Percentiles rank a stretch among this genome's conserved stretches.
Conservation (phyloP, 1,140 invertebrate genomes). For the Scaptodrosophila lebanonensis region DNA sequence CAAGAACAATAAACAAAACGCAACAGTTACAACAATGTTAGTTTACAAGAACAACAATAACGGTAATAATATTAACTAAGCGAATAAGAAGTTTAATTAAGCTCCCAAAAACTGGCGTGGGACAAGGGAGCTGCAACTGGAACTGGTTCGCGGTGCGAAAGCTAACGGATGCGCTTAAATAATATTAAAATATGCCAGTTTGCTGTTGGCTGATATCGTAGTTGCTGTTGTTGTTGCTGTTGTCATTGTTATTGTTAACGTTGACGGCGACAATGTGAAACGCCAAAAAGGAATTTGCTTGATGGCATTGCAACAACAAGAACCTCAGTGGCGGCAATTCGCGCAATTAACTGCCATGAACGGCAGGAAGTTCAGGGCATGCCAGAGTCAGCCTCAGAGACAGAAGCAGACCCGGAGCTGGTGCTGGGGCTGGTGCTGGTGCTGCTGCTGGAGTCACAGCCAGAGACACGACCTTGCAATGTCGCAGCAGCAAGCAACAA, state of each 20-base stretch:
- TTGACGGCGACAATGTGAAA: conserved; percentile 49
- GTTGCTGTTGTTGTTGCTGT: too few species aligned
- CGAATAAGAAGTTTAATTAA: conserved; percentile 54
- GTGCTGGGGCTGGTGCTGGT: too few species aligned
- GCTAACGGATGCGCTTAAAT: conserved; percentile 45
- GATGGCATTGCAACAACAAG: conserved; percentile 32
- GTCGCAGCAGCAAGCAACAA: conserved; percentile 36
- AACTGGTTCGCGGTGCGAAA: conserved; percentile 5
- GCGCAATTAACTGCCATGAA: conserved; percentile 54
- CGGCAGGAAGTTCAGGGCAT: conserved; percentile 59
- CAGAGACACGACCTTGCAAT: conserved; percentile 60
- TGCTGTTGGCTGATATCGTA: too few species aligned
- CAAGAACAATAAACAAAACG: conserved; percentile 11
- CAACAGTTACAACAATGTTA: conserved; percentile 3
- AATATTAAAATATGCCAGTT: conserved; percentile 55
- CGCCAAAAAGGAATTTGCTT: conserved; percentile 61
- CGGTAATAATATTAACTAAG: conserved; percentile 65
- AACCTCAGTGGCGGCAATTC: conserved; percentile 31
- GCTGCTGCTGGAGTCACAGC: conserved; percentile 27
- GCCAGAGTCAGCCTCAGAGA: too few species aligned
- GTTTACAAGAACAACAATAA: conserved; percentile 19
- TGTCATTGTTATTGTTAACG: too few species aligned
- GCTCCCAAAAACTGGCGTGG: conserved; percentile 49
- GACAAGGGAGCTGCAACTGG: not conserved
- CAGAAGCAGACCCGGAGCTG: too few species aligned